These are phyloP conservation scores for Gymnocephalus cernua DNA, from an alignment of 2,113 vertebrate species.

Conservation along the genomic window DNA sequence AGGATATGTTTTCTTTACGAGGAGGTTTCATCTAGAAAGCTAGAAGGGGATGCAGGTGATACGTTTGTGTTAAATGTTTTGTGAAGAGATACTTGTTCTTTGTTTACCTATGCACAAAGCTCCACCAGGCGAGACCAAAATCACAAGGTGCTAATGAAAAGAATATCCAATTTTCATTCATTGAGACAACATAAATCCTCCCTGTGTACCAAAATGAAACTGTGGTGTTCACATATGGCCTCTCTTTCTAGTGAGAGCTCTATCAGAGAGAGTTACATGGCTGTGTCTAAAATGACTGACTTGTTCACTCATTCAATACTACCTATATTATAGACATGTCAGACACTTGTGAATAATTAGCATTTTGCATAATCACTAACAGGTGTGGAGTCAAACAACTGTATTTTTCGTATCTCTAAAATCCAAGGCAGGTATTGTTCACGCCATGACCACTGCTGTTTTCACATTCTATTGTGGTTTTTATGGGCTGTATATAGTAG, in stretches of 20 bases:
- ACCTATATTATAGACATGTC: neutral
- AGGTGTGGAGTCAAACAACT: neutral
- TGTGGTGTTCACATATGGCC: neutral
- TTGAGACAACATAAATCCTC: neutral
- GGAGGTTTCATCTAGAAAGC: neutral
- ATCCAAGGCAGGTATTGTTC: neutral
- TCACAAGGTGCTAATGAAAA: conserved; percentile 5
- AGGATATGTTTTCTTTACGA: neutral
- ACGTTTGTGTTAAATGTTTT: neutral
- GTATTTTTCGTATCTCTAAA: neutral
- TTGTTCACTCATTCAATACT: neutral
- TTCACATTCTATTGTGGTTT: neutral
- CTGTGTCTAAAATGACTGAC: neutral
- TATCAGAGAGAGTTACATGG: neutral
- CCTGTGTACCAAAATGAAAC: neutral
- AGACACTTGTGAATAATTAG: neutral
- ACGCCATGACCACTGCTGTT: neutral
- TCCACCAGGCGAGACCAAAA: neutral
- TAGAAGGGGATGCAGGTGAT: conserved; percentile 2
- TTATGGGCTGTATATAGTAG: neutral
- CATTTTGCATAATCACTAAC: neutral
- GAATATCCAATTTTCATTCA: neutral
- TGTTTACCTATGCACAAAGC: neutral
- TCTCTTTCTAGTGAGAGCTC: neutral
- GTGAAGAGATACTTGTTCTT: neutral